Percentiles rank a stretch among this genome's conserved stretches.
These are phyloP conservation scores for Plutomurus gul DNA, from an alignment of 1,140 invertebrate genomes.

Conservation along the genomic window DNA sequence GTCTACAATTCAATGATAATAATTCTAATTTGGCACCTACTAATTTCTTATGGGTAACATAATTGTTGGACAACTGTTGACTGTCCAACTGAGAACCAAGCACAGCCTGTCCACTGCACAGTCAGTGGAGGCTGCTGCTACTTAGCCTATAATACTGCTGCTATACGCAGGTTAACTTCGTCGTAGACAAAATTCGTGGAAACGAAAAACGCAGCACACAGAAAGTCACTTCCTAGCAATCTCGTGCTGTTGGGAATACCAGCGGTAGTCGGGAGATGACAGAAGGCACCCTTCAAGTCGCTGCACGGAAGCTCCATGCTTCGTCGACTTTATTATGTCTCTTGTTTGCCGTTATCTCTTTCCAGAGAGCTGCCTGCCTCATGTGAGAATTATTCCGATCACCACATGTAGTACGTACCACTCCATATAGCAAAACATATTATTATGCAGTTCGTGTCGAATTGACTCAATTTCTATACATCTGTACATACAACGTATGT, in stretches of 20 bases:
- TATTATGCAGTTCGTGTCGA: too few species aligned
- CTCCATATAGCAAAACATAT: too few species aligned
- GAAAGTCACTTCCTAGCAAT: background rate
- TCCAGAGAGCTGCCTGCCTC: too few species aligned
- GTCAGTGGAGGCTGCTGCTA: background rate
- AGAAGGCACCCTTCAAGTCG: background rate
- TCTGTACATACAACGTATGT: too few species aligned
- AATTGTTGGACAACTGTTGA: background rate
- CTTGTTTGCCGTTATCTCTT: too few species aligned
- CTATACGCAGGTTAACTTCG: background rate
- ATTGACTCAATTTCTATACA: too few species aligned
- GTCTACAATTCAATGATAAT: too few species aligned
- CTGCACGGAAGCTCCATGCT: background rate
- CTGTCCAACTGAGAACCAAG: background rate
- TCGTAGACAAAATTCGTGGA: background rate
- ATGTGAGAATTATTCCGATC: too few species aligned
- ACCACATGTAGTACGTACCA: too few species aligned
- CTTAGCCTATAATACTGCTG: background rate
- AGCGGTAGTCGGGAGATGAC: background rate
- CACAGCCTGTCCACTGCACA: background rate
- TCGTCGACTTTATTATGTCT: too few species aligned
- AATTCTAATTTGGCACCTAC: background rate
- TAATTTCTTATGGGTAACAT: background rate
- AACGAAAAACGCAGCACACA: background rate
- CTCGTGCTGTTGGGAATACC: background rate